Percentiles rank a stretch among this genome's conserved stretches.
Conservation (phyloP, 2,113 vertebrate genomes). For the Caranx ignobilis region DNA sequence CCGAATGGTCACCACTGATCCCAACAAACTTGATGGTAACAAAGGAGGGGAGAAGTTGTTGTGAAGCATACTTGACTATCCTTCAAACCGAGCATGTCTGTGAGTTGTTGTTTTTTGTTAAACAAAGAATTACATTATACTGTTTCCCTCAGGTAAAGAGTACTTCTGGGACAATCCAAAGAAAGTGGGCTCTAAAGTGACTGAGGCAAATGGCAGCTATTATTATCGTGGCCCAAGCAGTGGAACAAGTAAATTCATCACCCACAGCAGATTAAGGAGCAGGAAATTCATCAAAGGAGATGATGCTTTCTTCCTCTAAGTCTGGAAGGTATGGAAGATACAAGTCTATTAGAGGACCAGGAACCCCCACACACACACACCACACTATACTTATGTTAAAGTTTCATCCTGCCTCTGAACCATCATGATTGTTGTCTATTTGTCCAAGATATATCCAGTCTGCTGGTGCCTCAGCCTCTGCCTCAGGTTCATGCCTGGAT, state of each 20-base stretch:
- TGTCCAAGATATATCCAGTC: conserved; percentile 85
- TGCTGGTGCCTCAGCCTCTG: conserved; percentile 71
- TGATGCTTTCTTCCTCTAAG: conserved; percentile 87
- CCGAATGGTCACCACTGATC: conserved; percentile 90
- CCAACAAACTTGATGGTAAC: conserved; percentile 80
- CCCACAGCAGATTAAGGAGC: conserved; percentile 84
- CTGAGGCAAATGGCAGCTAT: conserved; percentile 84
- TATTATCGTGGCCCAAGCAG: conserved; percentile 81
- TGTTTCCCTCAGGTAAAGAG: conserved; percentile 24
- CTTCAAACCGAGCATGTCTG: background rate
- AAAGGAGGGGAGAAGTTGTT: background rate
- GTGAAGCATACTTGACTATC: background rate
- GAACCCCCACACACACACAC: too few relatives aligned
- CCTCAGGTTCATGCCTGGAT: conserved; percentile 43
- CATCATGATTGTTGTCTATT: background rate
- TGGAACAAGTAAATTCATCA: conserved; percentile 91
- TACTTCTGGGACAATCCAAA: conserved; percentile 89
- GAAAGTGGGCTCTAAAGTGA: conserved; percentile 81
- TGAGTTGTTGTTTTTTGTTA: background rate
- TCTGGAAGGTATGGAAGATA: conserved; percentile 83
- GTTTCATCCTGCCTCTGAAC: conserved; percentile 2
- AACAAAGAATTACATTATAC: background rate
- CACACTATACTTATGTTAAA: too few relatives aligned
- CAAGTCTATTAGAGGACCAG: background rate
- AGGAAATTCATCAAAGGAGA: conserved; percentile 89